These are phyloP conservation scores for Nephrotoma flavescens DNA, from an alignment of 2,888 invertebrate species.

Conservation along the genomic window DNA sequence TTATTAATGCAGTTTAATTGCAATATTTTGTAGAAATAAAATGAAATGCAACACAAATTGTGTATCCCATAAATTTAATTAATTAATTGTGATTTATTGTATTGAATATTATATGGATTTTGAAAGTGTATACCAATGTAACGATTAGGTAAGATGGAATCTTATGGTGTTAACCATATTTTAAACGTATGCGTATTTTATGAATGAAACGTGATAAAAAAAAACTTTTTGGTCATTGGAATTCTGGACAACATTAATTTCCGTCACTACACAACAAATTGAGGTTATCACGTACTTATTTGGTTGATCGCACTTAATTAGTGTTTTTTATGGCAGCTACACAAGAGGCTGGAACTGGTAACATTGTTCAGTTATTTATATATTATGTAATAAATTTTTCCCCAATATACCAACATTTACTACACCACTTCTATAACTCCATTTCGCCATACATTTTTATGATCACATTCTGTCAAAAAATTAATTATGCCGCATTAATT, in stretches of 20 bases:
- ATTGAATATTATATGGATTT: background rate
- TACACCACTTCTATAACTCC: background rate
- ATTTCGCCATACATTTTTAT: background rate
- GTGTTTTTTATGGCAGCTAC: background rate
- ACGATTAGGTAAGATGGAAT: background rate
- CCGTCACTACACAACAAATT: background rate
- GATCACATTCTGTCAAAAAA: background rate
- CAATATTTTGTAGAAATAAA: background rate
- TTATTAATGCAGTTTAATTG: background rate
- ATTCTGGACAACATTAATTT: background rate
- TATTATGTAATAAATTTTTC: background rate
- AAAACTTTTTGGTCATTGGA: background rate
- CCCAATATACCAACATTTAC: background rate
- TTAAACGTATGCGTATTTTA: background rate
- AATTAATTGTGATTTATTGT: background rate
- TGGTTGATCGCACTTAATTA: background rate
- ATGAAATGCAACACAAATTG: too few species aligned
- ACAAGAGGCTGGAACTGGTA: background rate
- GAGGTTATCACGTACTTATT: background rate
- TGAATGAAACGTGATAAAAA: background rate
- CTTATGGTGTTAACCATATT: background rate
- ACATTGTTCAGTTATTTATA: background rate
- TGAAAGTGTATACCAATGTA: background rate
- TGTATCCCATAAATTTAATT: background rate
- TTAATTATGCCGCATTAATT: background rate